A percentile compares a stretch with the other conserved stretches of the same genome.
These are phyloP conservation scores for Eubucco bourcierii DNA, from an alignment of 2,113 vertebrate genomes.

Conservation along the genomic window DNA sequence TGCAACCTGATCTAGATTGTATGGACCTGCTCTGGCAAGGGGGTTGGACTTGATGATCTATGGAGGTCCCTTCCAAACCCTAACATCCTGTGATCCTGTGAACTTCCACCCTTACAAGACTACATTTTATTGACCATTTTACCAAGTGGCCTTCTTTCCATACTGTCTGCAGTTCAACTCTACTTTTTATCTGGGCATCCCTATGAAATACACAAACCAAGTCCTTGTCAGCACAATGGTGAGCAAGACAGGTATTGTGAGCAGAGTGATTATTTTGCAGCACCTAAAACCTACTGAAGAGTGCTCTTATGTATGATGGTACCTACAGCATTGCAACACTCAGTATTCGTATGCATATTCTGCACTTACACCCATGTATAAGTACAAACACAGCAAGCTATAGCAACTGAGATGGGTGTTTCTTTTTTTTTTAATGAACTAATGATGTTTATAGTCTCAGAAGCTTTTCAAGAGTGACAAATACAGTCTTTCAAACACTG, in stretches of 20 bases:
- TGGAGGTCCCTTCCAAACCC: too few relatives aligned
- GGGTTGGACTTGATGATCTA: too few relatives aligned
- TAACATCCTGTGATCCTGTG: too few relatives aligned
- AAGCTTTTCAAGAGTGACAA: slow-evolving; percentile 30
- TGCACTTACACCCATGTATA: not conserved
- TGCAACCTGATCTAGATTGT: too few relatives aligned
- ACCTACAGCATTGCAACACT: not conserved
- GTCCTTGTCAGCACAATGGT: not conserved
- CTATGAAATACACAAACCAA: not conserved
- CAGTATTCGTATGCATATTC: not conserved
- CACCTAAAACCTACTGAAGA: not conserved
- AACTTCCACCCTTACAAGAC: not conserved
- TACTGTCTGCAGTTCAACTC: not conserved
- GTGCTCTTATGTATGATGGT: not conserved
- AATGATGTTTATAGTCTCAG: slow-evolving; percentile 33
- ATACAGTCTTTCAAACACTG: slow-evolving; percentile 23
- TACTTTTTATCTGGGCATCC: not conserved
- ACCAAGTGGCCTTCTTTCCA: not conserved
- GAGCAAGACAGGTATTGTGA: not conserved
- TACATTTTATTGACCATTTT: not conserved
- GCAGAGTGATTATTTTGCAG: not conserved
- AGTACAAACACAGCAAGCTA: not conserved
- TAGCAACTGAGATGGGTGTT: rapidly evolving
- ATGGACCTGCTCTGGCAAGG: too few relatives aligned
- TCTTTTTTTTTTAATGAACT: not conserved